Evolutionary conservation across 2,797 vertebrate genomes (phyloP).

Genomic region (Pangasius sanitwongsei): DNA sequence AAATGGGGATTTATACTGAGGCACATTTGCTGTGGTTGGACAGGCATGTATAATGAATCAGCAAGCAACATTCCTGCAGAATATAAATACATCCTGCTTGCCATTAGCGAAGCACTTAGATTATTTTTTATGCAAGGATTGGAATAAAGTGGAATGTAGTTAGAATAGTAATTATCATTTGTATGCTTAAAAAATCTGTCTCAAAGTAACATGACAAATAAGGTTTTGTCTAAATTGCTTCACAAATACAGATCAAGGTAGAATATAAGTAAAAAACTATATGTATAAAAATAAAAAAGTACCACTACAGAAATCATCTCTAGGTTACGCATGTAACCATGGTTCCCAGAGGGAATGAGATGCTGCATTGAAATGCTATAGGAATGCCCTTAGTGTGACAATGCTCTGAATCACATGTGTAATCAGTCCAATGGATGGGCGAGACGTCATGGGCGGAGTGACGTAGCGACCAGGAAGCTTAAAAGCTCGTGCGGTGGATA

Average conservation of each 20-base stretch:
- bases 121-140: background rate
- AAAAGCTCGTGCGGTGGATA: too few relatives aligned
- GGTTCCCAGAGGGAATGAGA: too few relatives aligned
- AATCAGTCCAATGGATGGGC: too few relatives aligned
- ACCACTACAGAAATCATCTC: too few relatives aligned
- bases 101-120: background rate
- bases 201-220: background rate
- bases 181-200: background rate
- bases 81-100: background rate
- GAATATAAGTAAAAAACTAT: background rate
- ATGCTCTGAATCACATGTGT: too few relatives aligned
- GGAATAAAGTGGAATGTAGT: background rate
- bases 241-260: background rate
- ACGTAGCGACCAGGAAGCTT: too few relatives aligned
- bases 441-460: too few relatives aligned
- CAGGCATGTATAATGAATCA: conserved; percentile 4
- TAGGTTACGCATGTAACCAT: too few relatives aligned
- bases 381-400: too few relatives aligned
- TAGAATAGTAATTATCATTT: background rate
- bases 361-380: too few relatives aligned
- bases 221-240: background rate
- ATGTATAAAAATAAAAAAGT: too few relatives aligned
- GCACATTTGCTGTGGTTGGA: conserved; percentile 14
- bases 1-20: conserved; percentile 47
- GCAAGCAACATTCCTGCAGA: background rate